Evolutionary conservation across 2,888 invertebrate genomes (phyloP), one percentile per base, ranked within the genome.

Genomic region (Corbicula japonica): DNA sequence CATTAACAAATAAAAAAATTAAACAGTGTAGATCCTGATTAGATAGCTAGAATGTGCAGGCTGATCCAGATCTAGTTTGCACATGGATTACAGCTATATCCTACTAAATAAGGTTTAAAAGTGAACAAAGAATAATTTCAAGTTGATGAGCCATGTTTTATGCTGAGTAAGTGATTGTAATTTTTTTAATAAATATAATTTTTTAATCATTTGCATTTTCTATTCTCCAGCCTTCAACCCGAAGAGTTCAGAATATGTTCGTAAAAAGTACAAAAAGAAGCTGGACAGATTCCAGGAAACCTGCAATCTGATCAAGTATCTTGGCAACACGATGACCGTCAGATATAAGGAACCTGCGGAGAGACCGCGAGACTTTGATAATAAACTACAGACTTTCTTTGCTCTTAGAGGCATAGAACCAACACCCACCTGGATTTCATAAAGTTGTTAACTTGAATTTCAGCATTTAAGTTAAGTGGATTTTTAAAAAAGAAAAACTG

Each of bases 231-330:
- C 93, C 44, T 92, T 90, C 86, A 94, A 94, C 84, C 93, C 92
- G 2, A 93, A 91, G 70, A 93, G 91, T 83, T 92, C 93, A 2
- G 93, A 93, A 4, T 93, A 93, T 84, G 87, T 93, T 10, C 86
- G 92, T 38, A 92, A 92, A 78, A 93, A 93, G 86, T 93, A 93
- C 87, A 90, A 90, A 80, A 86, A 91, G 84, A 93, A 93, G 70
- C 82, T 94, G 72, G 86, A 89, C 75, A 85, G 91, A 70, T 93
- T 92, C 89, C 92, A 93, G 72, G 92, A 93, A 44, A 92, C 92
- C 3, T 94, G 93, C 85, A 84, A 91, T 63, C 88, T 94, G 48
- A 93, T 94, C 63, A 83, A 88, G 46, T 93, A 93, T 76, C 90
- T 93, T 1, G 92, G 93, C 28, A 87, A 92, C 86, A 91, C 92